A percentile compares a stretch with the other conserved stretches of the same genome.
Conservation (phyloP, 2,113 vertebrate genomes). For the Nesogale talazaci region DNA sequence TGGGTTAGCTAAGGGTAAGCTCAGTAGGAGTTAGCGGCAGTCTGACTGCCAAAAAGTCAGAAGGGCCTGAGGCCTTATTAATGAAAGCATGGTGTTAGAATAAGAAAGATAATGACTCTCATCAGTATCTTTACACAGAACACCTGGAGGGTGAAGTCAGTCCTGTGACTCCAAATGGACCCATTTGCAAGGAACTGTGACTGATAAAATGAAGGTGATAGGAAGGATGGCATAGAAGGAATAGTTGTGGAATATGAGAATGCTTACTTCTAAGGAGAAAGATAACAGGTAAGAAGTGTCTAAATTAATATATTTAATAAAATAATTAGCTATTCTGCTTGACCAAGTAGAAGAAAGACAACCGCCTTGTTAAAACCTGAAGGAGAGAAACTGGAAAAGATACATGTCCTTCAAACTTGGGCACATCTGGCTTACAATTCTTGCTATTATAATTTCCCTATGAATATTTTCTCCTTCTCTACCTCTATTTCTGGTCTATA, state of each 20-base stretch:
- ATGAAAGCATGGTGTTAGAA: not conserved
- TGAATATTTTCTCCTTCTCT: not conserved
- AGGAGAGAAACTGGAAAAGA: constrained; percentile 3
- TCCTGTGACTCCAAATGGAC: not conserved
- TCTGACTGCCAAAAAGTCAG: constrained; percentile 60
- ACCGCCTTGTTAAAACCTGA: not conserved
- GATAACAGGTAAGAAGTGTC: not conserved
- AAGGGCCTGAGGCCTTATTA: constrained; percentile 54
- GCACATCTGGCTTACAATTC: not conserved
- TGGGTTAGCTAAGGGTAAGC: constrained; percentile 64
- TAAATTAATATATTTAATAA: not conserved
- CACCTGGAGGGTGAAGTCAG: not conserved
- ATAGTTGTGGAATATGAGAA: not conserved
- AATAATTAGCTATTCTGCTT: not conserved
- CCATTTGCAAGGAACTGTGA: not conserved
- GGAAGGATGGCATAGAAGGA: not conserved
- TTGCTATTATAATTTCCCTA: not conserved
- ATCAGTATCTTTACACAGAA: not conserved
- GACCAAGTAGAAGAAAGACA: constrained; percentile 10
- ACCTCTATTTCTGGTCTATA: not conserved
- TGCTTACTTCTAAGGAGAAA: constrained; percentile 2
- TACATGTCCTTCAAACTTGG: not conserved
- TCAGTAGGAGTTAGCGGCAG: constrained; percentile 60
- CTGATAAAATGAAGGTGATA: not conserved
- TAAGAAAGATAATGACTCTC: not conserved